Percentiles rank a stretch among this genome's conserved stretches.
phyloP scores from a whole-genome alignment of 1,140 invertebrate species.

The Drosophila ironensis region DNA sequence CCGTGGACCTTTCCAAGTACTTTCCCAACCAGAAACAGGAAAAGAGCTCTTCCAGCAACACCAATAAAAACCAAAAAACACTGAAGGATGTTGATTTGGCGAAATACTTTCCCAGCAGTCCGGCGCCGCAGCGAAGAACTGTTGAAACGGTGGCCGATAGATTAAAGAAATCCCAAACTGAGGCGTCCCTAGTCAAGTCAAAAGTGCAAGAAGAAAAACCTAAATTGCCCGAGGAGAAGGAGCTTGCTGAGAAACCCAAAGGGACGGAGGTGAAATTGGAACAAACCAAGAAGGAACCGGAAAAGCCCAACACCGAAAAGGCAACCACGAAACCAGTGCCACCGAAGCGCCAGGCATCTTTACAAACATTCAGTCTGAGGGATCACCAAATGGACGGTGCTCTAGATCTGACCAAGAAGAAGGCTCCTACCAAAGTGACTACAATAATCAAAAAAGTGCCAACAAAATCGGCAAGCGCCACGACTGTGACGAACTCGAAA shows the following conservation, averaged over 20 bases:
- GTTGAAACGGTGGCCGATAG: constrained; percentile 69
- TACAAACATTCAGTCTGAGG: constrained; percentile 61
- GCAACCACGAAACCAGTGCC: constrained; percentile 37
- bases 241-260: neutral
- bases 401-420: constrained; percentile 69
- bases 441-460: constrained; percentile 15
- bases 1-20: constrained; percentile 77
- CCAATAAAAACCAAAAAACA: constrained; percentile 78
- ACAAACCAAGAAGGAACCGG: neutral
- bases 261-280: neutral
- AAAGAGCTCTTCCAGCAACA: constrained; percentile 51
- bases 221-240: neutral
- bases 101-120: constrained; percentile 78
- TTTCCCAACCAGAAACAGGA: constrained; percentile 78
- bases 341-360: constrained; percentile 53
- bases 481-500: constrained; percentile 49
- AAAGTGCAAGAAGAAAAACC: neutral
- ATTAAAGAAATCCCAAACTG: constrained; percentile 71
- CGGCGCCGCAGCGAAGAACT: constrained; percentile 64
- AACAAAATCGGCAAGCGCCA: constrained; percentile 8
- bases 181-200: constrained; percentile 30
- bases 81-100: constrained; percentile 77
- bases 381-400: constrained; percentile 79
- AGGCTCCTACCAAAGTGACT: constrained; percentile 31
- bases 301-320: too few relatives aligned